A percentile compares a stretch with the other conserved stretches of the same genome.
These are phyloP conservation scores for Graptemys geographica DNA, from an alignment of 2,797 vertebrate genomes.

Conservation along the genomic window DNA sequence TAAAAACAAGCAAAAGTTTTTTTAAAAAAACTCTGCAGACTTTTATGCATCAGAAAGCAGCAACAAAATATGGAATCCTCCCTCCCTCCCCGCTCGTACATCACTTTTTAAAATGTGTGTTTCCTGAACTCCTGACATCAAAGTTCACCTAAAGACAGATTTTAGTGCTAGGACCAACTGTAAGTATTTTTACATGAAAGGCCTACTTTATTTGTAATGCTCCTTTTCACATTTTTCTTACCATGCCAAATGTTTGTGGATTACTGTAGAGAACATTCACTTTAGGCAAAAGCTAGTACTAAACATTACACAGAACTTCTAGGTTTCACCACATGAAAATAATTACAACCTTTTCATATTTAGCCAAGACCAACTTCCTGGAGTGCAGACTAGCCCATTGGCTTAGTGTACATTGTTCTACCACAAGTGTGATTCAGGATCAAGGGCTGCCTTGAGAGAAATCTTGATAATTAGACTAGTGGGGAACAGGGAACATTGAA, in stretches of 20 bases:
- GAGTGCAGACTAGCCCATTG: neutral
- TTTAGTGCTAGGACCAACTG: neutral
- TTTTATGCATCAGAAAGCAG: neutral
- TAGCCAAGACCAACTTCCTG: neutral
- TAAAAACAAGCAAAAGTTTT: neutral
- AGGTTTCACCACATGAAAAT: neutral
- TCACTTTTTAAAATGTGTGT: neutral
- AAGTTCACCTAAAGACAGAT: neutral
- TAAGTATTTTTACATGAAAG: neutral
- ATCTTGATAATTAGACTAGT: neutral
- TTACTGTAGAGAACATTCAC: neutral
- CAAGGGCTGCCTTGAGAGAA: neutral
- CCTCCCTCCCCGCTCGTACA: neutral
- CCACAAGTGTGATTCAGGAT: neutral
- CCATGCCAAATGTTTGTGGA: neutral
- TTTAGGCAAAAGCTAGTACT: neutral
- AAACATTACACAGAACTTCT: neutral
- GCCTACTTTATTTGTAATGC: neutral
- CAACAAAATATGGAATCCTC: neutral
- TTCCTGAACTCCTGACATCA: neutral
- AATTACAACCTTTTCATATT: neutral
- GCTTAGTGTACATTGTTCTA: neutral
- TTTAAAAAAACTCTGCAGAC: neutral
- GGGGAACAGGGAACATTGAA: neutral
- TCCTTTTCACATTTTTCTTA: slow-evolving; percentile 30